These are phyloP conservation scores for Halichoeres trimaculatus DNA, from an alignment of 2,113 vertebrate species.

Conservation along the genomic window DNA sequence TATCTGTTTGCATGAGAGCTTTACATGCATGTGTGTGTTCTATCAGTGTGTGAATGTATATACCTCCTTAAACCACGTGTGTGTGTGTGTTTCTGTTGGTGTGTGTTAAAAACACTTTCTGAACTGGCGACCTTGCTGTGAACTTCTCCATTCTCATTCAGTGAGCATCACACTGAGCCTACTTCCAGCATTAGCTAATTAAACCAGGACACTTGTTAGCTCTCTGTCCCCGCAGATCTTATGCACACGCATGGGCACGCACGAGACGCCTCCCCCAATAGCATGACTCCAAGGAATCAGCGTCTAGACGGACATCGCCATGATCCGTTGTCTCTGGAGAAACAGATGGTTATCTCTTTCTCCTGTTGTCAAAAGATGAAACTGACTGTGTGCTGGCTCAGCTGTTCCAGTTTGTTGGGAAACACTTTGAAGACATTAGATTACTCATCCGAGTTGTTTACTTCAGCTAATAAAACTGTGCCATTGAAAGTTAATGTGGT, in stretches of 20 bases:
- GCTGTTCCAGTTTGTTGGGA: background rate
- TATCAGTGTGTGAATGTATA: slow-evolving; percentile 42
- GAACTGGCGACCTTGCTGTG: slow-evolving; percentile 58
- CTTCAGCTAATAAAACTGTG: background rate
- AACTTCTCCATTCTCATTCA: slow-evolving; percentile 64
- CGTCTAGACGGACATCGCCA: slow-evolving; percentile 57
- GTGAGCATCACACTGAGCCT: slow-evolving; percentile 25
- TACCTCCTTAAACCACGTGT: background rate
- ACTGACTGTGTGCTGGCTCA: background rate
- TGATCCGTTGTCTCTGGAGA: slow-evolving; percentile 21
- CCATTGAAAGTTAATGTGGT: background rate
- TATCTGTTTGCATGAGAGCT: slow-evolving; percentile 3
- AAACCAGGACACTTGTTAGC: slow-evolving; percentile 52
- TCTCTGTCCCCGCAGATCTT: slow-evolving; percentile 14
- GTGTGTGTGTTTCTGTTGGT: background rate
- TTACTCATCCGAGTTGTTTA: background rate
- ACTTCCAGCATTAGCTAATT: slow-evolving; percentile 64
- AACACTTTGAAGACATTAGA: background rate
- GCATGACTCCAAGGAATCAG: slow-evolving; percentile 45
- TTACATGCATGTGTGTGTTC: slow-evolving; percentile 10
- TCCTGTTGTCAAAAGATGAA: background rate
- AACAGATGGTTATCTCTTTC: slow-evolving; percentile 32
- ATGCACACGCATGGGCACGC: slow-evolving; percentile 23
- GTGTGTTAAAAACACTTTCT: slow-evolving; percentile 10
- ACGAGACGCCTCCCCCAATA: background rate